These are phyloP conservation scores for Phytoseiulus persimilis DNA, from an alignment of 2,888 invertebrate genomes.

Conservation along the genomic window DNA sequence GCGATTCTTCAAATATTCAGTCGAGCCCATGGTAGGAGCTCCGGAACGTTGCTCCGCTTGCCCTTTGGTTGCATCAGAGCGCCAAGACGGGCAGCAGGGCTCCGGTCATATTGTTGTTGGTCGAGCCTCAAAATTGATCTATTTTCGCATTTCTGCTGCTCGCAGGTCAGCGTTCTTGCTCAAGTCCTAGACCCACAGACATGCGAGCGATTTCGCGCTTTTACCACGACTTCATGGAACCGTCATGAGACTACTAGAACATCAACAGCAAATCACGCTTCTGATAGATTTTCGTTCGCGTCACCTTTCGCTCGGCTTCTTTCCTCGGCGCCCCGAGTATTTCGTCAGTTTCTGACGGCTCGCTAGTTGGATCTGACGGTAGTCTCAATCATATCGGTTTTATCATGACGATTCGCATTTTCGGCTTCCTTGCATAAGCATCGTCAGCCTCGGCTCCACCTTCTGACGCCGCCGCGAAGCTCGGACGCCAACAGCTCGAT, in stretches of 20 bases:
- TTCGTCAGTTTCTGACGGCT: no score
- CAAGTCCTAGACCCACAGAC: background rate
- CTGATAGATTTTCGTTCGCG: background rate
- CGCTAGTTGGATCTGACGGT: no score
- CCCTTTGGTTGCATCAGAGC: background rate
- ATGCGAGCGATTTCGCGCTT: background rate
- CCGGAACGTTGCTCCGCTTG: background rate
- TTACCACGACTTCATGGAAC: background rate
- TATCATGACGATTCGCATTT: no score
- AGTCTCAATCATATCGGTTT: no score
- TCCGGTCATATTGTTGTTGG: background rate
- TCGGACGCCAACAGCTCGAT: no score
- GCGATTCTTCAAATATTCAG: slow-evolving; percentile 5
- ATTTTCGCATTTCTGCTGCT: background rate
- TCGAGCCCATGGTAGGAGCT: background rate
- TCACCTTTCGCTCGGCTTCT: no score
- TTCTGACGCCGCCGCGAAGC: no score
- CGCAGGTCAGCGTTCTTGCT: background rate
- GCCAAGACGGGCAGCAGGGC: background rate
- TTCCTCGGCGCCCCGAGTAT: no score
- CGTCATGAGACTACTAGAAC: background rate
- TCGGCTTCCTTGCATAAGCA: no score
- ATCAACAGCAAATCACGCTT: background rate
- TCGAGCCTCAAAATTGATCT: background rate
- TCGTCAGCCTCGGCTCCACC: no score